phyloP scores from a whole-genome alignment of 2,888 invertebrate genomes.

The Thysanoteuthis rhombus region DNA sequence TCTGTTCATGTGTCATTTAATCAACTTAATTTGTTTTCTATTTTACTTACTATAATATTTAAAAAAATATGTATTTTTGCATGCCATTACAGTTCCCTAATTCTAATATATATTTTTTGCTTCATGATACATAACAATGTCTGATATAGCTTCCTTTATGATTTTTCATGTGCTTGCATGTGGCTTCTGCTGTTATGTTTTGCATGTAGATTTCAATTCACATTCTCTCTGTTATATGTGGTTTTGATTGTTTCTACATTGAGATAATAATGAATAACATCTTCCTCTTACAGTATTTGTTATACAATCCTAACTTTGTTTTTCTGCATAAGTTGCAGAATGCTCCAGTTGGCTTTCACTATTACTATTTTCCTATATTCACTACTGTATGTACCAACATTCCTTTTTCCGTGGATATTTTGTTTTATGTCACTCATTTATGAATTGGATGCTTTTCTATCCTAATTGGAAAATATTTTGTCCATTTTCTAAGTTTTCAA shows the following conservation, averaged over 20 bases:
- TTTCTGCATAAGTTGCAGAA: background rate
- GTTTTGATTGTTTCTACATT: background rate
- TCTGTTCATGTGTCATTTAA: background rate
- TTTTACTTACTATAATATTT: background rate
- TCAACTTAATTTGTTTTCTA: background rate
- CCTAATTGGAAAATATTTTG: background rate
- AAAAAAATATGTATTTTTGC: background rate
- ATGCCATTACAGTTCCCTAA: background rate
- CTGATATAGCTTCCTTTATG: background rate
- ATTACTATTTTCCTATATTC: background rate
- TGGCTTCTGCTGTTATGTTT: background rate
- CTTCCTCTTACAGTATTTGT: background rate
- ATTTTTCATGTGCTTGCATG: background rate
- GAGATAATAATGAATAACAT: background rate
- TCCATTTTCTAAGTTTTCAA: background rate
- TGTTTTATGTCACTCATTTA: background rate
- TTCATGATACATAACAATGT: background rate
- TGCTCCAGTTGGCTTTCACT: background rate
- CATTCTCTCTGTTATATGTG: background rate
- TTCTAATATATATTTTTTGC: background rate
- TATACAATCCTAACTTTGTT: background rate
- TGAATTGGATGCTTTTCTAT: background rate
- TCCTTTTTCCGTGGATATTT: background rate
- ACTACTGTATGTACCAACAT: background rate
- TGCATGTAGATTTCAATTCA: background rate